Evolutionary conservation across 2,797 vertebrate species (phyloP).

Genomic region (Pangasius sanitwongsei): DNA sequence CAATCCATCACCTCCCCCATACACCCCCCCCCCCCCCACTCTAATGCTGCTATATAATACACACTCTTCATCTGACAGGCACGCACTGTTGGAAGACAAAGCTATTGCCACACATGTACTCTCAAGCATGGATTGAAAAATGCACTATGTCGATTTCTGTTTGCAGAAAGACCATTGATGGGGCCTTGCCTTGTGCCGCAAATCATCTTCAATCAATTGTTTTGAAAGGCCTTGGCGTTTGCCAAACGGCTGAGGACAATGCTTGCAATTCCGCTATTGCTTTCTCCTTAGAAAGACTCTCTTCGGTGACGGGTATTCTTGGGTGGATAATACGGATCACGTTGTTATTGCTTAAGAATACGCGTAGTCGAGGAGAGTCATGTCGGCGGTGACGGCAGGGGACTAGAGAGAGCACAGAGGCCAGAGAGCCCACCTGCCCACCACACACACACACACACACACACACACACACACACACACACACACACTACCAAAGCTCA

Average conservation of each 20-base stretch:
- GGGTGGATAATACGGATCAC: constrained; percentile 99
- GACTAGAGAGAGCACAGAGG: constrained; percentile 58
- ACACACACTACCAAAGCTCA: constrained; percentile 31
- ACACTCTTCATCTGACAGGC: constrained; percentile 46
- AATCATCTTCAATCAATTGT: constrained; percentile 79
- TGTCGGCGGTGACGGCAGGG: constrained; percentile 62
- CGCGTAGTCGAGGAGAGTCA: constrained; percentile 99
- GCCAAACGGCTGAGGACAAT: constrained; percentile 67
- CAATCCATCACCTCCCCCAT: constrained; percentile 16
- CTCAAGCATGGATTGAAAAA: constrained; percentile 69
- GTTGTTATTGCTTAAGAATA: constrained; percentile 99
- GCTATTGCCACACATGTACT: constrained; percentile 56
- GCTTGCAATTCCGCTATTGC: constrained; percentile 57
- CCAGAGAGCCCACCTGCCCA: constrained; percentile 60
- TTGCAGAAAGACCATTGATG: constrained; percentile 81
- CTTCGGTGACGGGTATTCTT: constrained; percentile 99
- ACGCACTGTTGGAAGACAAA: constrained; percentile 48
- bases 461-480: neutral
- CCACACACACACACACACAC: constrained; percentile 42
- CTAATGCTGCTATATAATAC: constrained; percentile 53
- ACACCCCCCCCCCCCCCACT: too few species aligned
- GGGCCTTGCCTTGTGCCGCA: constrained; percentile 73
- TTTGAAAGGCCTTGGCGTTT: constrained; percentile 72
- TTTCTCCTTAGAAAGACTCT: constrained; percentile 79
- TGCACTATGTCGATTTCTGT: constrained; percentile 77